Conservation (phyloP, 2,113 vertebrate genomes). For the Coryphaenoides rupestris region DNA sequence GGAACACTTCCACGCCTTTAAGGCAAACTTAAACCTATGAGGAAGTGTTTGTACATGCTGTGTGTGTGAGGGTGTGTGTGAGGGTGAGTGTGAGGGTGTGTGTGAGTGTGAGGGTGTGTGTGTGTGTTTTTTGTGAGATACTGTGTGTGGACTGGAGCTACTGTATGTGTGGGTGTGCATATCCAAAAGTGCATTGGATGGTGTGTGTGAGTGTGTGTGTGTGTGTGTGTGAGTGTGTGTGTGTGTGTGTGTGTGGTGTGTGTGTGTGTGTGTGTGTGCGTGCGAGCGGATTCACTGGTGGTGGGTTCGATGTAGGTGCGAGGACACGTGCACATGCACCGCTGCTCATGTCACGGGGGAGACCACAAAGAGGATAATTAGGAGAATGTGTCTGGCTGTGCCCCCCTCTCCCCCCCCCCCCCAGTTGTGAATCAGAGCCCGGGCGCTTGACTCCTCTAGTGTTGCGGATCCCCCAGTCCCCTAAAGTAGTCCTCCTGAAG, state of each 20-base stretch:
- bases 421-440: conserved; percentile 1
- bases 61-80: neutral
- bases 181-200: neutral
- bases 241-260: too few species aligned
- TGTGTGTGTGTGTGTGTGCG: neutral
- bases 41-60: neutral
- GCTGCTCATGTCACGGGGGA: too few species aligned
- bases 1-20: conserved; percentile 22
- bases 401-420: conserved; percentile 10
- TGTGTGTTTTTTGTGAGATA: too few species aligned
- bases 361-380: conserved; percentile 21
- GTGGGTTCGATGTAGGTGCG: conserved; percentile 3
- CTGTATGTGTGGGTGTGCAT: neutral
- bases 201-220: neutral
- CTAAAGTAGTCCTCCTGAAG: conserved; percentile 36
- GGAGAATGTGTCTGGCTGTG: conserved; percentile 19
- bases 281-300: neutral
- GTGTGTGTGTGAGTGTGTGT: neutral
- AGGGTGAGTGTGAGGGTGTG: neutral
- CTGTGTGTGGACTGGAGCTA: too few species aligned
- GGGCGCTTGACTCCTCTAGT: conserved; percentile 32
- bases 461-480: conserved; percentile 30
- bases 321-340: neutral
- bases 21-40: neutral
- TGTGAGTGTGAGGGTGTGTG: neutral